phyloP scores from a whole-genome alignment of 2,797 vertebrate genomes.

The Pseudocheirus occidentalis region DNA sequence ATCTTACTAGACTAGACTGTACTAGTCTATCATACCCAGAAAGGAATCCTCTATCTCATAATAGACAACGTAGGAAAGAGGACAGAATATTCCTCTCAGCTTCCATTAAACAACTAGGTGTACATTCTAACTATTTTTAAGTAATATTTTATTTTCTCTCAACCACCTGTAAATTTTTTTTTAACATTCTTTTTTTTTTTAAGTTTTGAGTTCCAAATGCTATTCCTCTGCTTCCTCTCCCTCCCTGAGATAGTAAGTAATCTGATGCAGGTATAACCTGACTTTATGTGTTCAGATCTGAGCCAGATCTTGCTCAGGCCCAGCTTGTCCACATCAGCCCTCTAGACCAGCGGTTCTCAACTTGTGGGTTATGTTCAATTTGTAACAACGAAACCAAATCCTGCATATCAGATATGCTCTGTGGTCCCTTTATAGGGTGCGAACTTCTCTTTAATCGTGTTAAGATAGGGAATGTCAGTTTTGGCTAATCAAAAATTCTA shows the following conservation, averaged over 20 bases:
- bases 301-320: neutral
- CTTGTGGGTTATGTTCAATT: no score
- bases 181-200: neutral
- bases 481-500: neutral
- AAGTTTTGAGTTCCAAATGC: neutral
- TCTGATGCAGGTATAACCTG: neutral
- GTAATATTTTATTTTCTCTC: neutral
- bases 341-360: no score
- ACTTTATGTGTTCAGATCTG: neutral
- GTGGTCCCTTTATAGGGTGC: neutral
- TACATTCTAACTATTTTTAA: neutral
- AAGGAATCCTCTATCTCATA: neutral
- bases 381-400: no score
- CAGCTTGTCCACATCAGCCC: neutral
- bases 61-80: neutral
- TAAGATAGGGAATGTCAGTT: neutral
- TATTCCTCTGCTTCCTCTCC: neutral
- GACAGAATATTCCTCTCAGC: neutral
- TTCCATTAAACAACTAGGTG: neutral
- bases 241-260: neutral
- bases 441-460: neutral
- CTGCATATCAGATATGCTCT: no score
- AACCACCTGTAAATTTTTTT: neutral
- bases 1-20: neutral
- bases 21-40: neutral